Base-by-base conservation (phyloP, 2,797 vertebrate genomes). In the Mionectes olivaceus region DNA sequence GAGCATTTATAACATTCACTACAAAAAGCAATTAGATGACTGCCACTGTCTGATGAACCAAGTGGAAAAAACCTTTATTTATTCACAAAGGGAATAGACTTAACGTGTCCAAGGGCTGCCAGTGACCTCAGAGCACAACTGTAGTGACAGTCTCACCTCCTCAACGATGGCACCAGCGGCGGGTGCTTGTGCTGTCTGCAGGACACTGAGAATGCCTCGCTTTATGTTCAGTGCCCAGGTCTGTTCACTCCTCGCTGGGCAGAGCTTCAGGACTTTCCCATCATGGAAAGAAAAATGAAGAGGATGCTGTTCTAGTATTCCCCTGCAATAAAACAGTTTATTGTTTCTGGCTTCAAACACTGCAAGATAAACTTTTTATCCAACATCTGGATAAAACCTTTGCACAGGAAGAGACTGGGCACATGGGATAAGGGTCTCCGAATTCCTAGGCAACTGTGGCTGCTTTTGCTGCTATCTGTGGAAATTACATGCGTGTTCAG, bases 141-240 rank as follows among this genome's bases (percentile, higher is more conserved):
- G 87, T 46, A 59, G 30, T n/a, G 32, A 14, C 2, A 1, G 24
- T 21, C 97, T 98, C 94, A 99, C 99, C 98, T 99, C 98, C 82
- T 98, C 97, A 33, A 98, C 33, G 10, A 92, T 81, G 83, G 97
- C 97, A 75, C 91, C 94, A 89, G 91, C 90, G 23, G 86, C 37
- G 47, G 89, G 87, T 5, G 64, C 87, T 7, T 50, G 95, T 32
- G 88, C 98, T 19, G 98, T 98, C 98, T 99, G 99, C 88, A 99
- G 96, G 95, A 99, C 98, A 96, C 99, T 99, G 97, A 99, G 97
- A 33, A 99, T 91, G 59, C 98, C 98, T 60, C 98, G 96, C 95
- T 99, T 99, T 97, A 99, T 96, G 95, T 99, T 99, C 87, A 99
- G 98, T 30, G 96, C 97, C 99, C 99, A 99, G 94, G 97, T 98